phyloP scores from a whole-genome alignment of 2,888 invertebrate species.

The Schizotus pectinicornis region DNA sequence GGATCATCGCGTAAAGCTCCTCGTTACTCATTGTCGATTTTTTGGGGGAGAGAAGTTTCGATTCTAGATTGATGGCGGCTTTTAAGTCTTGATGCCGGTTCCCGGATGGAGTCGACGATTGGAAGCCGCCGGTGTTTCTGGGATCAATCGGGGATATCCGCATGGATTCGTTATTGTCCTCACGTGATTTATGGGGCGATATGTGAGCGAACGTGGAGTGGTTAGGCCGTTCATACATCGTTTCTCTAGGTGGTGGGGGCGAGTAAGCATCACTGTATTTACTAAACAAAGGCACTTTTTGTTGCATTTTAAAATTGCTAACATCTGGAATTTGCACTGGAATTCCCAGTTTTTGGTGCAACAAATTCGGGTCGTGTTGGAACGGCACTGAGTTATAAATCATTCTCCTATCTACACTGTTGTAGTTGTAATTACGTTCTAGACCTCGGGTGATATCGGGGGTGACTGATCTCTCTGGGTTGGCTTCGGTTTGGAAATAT shows the following conservation, averaged over 20 bases:
- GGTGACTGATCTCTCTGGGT: slow-evolving; percentile 59
- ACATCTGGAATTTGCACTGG: slow-evolving; percentile 48
- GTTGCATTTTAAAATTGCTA: slow-evolving; percentile 13
- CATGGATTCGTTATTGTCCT: slow-evolving; percentile 57
- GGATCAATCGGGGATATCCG: slow-evolving; percentile 75
- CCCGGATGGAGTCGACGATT: slow-evolving; percentile 71
- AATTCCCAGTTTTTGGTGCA: slow-evolving; percentile 48
- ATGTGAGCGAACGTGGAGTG: slow-evolving; percentile 33
- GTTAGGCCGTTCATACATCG: slow-evolving; percentile 32
- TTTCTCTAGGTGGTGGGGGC: slow-evolving; percentile 45
- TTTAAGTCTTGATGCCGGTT: slow-evolving; percentile 53
- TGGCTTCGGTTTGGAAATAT: slow-evolving; percentile 52
- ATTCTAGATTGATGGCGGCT: slow-evolving; percentile 61
- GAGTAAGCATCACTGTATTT: slow-evolving; percentile 51
- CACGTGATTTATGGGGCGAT: slow-evolving; percentile 21
- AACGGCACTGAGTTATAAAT: slow-evolving; percentile 3
- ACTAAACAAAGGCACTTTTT: slow-evolving; percentile 31
- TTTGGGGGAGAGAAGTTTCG: slow-evolving; percentile 67
- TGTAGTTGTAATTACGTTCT: slow-evolving; percentile 35
- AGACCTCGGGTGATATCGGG: slow-evolving; percentile 63
- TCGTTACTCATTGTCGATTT: slow-evolving; percentile 81
- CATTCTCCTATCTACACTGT: slow-evolving; percentile 19
- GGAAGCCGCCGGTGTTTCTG: slow-evolving; percentile 65
- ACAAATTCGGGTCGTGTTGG: slow-evolving; percentile 36
- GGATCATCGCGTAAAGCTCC: slow-evolving; percentile 77